Evolutionary conservation across 2,113 vertebrate species (phyloP), one percentile per base, ranked within the genome.

Genomic region (Pseudorectes ferrugineus): DNA sequence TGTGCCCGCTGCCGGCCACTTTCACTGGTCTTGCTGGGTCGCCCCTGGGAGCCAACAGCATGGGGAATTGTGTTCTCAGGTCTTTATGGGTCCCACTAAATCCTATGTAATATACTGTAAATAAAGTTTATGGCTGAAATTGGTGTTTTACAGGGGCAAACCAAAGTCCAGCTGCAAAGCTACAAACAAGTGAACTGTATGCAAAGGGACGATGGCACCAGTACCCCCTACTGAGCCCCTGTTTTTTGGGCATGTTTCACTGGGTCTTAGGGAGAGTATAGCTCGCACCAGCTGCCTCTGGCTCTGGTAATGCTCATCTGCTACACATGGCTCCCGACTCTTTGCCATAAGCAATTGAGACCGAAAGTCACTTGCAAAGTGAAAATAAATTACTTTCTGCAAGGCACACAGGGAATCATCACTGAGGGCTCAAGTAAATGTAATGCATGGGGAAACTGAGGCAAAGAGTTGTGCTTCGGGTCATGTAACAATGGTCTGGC

Each of bases 21-120:
- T 36, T 65, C 23, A 3, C 78, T 58, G 33, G 25, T 67, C 36
- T 40, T 57, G 59, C 83, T 70, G 77, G 76, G 65, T 75, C 5
- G 0, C 24, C 3, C 4, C 31, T 65, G 62, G 73, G 57, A 88
- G 49, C 29, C 33, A 87, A 23, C 0, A 14, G 70, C n/a, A 19
- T 1, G 3, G 35, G 58, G 51, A 79, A 28, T 66, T 92, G 81
- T 89, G 25, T 85, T 88, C 84, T 45, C 46, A 42, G 51, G 40
- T 82, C 85, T 73, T 94, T 89, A 91, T 58, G 59, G 58, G 28
- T 93, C 42, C 87, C 74, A 76, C 91, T 88, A 85, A 95, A 89
- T 92, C 77, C 77, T 28, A 10, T 43, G 46, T 79, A 83, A 80
- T 62, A 26, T 62, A 73, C 54, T 73, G 58, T 78, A 94, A 93